Percentiles rank a stretch among this genome's conserved stretches.
These are phyloP conservation scores for Penaeus vannamei DNA, from an alignment of 1,140 invertebrate species.

Conservation along the genomic window DNA sequence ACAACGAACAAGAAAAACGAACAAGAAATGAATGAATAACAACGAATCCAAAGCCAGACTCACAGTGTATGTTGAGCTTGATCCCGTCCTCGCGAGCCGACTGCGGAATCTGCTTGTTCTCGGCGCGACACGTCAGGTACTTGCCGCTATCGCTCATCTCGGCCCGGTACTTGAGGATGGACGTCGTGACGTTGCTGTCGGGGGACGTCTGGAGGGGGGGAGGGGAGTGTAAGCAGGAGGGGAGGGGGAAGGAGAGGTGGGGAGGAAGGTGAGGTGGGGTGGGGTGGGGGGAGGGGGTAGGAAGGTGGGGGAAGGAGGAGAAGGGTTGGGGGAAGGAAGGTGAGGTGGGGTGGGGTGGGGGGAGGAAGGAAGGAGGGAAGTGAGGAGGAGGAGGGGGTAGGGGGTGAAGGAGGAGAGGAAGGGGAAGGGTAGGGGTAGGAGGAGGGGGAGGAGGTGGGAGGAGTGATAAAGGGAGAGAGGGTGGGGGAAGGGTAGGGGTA, in stretches of 20 bases:
- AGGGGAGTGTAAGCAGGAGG: neutral
- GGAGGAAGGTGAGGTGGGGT: neutral
- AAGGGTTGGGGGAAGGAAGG: conserved; percentile 1
- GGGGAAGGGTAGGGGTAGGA: no score
- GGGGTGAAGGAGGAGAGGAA: conserved; percentile 3
- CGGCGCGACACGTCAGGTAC: conserved; percentile 70
- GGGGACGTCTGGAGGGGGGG: conserved; percentile 63
- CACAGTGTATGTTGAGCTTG: conserved; percentile 72
- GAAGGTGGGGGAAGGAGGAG: neutral
- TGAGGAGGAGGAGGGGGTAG: conserved; percentile 11
- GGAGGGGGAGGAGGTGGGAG: no score
- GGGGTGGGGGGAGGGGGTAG: neutral
- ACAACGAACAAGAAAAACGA: no score
- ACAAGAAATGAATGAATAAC: neutral
- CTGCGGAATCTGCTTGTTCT: conserved; percentile 70
- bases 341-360: neutral
- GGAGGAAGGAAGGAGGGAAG: neutral
- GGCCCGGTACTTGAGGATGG: conserved; percentile 70
- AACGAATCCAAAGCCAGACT: conserved; percentile 56
- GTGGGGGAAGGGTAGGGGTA: no score
- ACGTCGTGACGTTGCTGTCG: conserved; percentile 71
- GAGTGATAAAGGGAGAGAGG: no score
- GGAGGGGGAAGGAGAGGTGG: neutral
- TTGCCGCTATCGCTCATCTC: conserved; percentile 70
- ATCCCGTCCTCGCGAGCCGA: conserved; percentile 70